phyloP scores from a whole-genome alignment of 1,140 invertebrate genomes.

The Dinothrombium tinctorium region DNA sequence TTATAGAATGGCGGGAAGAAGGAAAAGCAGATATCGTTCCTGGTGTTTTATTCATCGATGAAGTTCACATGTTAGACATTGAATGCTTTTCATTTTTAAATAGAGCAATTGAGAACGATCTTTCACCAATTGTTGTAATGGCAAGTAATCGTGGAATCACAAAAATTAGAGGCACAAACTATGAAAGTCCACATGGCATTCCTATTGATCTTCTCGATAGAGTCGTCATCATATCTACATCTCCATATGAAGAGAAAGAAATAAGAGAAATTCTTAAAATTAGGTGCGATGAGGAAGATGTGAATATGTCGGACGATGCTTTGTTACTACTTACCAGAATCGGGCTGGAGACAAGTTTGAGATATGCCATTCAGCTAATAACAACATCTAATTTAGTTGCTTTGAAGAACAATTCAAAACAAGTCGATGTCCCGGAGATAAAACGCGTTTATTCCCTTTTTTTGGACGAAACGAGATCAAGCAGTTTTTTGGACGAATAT shows the following conservation, averaged over 20 bases:
- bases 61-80: constrained; percentile 95
- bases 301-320: constrained; percentile 77
- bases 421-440: constrained; percentile 59
- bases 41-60: constrained; percentile 75
- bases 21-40: constrained; percentile 96
- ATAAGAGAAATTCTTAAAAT: constrained; percentile 77
- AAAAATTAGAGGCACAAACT: constrained; percentile 76
- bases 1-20: constrained; percentile 94
- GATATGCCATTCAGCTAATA: constrained; percentile 97
- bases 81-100: constrained; percentile 97
- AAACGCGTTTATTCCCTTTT: constrained; percentile 86
- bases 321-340: constrained; percentile 72
- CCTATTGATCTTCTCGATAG: constrained; percentile 87
- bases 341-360: constrained; percentile 47
- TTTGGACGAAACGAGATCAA: constrained; percentile 68
- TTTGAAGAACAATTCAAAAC: constrained; percentile 43
- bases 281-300: constrained; percentile 87
- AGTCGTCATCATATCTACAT: constrained; percentile 70
- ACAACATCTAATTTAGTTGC: constrained; percentile 78
- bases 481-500: neutral
- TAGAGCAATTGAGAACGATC: constrained; percentile 82
- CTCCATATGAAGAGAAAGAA: constrained; percentile 66
- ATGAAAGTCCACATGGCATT: constrained; percentile 81
- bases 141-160: constrained; percentile 97
- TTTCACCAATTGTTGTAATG: constrained; percentile 92